Base-by-base conservation (phyloP, 2,888 invertebrate genomes). In the Hirtodrosophila confusa region DNA sequence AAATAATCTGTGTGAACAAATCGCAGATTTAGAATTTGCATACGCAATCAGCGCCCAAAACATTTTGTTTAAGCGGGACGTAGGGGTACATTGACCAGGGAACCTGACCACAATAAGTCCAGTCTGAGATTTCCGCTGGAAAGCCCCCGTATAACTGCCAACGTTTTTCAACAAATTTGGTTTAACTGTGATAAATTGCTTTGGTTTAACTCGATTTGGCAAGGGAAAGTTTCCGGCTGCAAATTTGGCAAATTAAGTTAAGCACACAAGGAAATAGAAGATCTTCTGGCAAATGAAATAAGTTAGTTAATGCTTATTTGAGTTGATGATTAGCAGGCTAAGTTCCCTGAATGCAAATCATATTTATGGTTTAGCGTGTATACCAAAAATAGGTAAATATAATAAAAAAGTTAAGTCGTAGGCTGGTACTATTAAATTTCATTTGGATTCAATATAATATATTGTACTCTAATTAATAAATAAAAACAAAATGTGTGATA, bases 1-100 rank as follows among this genome's bases (percentile, higher is more conserved):
- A 73, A 88, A 48, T 64, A 70, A 75, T 86, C 64, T 68, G 47
- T 39, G 50, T 49, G 44, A 43, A 69, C 41, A 69, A 65, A 74
- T 77, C 57, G 45, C 47, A 56, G 44, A 29, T 57, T 62, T 35
- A 54, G 50, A 67, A 70, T 80, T 80, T 64, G 51, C 63, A 68
- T 63, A 41, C 44, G 64, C 67, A 75, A 71, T 75, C 63, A 48
- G 65, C 69, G 69, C 49, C 51, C 37, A 49, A 17, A 47, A 50
- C 40, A 27, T 39, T 39, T 51, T 33, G 27, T 27, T 35, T 10
- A 37, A 33, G 36, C 7, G 31, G 9, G 31, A 6, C 7, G 31
- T 0, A 6, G 3, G 31, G 9, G 31, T 4, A 31, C 5, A 31
- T 31, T 7, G 31, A 27, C 31, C 36, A n/a, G 9, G 44, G 29